phyloP scores from a whole-genome alignment of 2,888 invertebrate species.

The Scaptomyza flava region DNA sequence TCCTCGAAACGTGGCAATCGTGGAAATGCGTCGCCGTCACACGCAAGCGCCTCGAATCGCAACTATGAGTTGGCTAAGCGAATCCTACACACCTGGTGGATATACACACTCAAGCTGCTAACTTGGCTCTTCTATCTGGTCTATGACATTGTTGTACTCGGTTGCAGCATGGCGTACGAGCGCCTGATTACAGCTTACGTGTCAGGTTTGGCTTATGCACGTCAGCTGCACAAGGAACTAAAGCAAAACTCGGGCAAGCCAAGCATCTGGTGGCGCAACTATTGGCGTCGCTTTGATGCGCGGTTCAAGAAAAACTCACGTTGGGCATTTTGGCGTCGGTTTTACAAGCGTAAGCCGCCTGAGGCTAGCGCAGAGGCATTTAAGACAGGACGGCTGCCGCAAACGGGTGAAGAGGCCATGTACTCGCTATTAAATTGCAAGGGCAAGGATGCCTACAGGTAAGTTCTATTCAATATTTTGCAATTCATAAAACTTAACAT shows the following conservation, averaged over 20 bases:
- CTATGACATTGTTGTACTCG: constrained; percentile 92
- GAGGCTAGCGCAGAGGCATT: constrained; percentile 81
- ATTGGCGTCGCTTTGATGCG: constrained; percentile 81
- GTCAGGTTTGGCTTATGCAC: constrained; percentile 70
- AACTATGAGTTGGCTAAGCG: constrained; percentile 85
- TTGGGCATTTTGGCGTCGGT: constrained; percentile 83
- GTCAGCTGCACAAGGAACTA: constrained; percentile 81
- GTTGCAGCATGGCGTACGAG: constrained; percentile 85
- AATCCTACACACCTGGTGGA: constrained; percentile 86
- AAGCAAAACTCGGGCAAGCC: constrained; percentile 83
- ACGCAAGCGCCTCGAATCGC: constrained; percentile 81
- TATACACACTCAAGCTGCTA: constrained; percentile 87
- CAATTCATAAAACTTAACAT: background rate
- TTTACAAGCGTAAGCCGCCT: constrained; percentile 84
- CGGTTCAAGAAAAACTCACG: constrained; percentile 82
- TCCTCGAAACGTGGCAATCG: constrained; percentile 77
- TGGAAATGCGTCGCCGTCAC: constrained; percentile 57
- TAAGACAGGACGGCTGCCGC: constrained; percentile 87
- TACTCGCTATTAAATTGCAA: constrained; percentile 95
- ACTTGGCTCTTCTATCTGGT: constrained; percentile 92
- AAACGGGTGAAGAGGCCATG: constrained; percentile 97
- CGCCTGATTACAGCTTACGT: constrained; percentile 74
- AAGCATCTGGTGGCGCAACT: constrained; percentile 81
- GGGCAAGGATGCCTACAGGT: constrained; percentile 98
- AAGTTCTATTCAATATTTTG: constrained; percentile 21